Conservation (phyloP, 2,797 vertebrate genomes). For the Anisognathus igniventris region DNA sequence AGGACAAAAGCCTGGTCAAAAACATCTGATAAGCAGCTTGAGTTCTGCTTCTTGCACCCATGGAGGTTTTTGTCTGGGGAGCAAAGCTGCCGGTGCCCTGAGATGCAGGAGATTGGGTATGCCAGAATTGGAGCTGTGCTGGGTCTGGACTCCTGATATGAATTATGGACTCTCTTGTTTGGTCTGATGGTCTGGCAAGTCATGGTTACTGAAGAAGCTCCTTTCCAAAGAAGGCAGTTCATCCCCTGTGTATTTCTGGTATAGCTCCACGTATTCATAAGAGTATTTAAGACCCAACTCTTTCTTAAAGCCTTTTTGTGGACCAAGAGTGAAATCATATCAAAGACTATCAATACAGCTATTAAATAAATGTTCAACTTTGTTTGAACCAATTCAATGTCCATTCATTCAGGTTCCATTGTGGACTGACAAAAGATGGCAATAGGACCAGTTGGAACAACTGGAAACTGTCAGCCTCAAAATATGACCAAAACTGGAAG, state of each 20-base stretch:
- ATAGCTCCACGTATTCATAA: rapidly evolving
- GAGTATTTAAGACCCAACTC: neutral
- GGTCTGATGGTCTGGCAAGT: neutral
- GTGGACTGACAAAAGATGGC: neutral
- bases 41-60: neutral
- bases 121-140: neutral
- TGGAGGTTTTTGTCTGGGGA: neutral
- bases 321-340: neutral
- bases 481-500: neutral
- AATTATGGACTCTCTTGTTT: neutral
- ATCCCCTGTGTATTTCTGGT: neutral
- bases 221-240: neutral
- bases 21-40: neutral
- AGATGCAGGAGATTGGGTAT: neutral
- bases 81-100: neutral
- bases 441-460: neutral
- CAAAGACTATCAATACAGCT: neutral
- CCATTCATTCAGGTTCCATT: neutral
- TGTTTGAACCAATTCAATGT: neutral
- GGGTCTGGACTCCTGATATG: neutral
- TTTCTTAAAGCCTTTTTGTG: neutral
- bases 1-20: neutral
- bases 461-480: neutral
- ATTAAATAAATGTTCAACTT: neutral
- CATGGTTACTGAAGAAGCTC: neutral